Base-by-base conservation (phyloP, 2,888 invertebrate genomes). In the Busseola fusca region DNA sequence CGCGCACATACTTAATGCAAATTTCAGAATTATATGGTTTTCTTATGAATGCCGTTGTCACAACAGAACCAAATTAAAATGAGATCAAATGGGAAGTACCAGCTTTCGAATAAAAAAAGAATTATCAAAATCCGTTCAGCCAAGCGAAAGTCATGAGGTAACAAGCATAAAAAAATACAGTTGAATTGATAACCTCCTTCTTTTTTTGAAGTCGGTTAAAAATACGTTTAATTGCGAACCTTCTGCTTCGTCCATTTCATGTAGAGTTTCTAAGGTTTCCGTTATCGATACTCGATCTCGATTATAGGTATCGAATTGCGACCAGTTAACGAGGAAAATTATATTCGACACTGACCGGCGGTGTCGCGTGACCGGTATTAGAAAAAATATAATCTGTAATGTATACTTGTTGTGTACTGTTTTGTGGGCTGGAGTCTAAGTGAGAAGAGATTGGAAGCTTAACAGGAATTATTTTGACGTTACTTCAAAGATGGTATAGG, bases 291-390 rank as follows among this genome's bases (percentile, higher is more conserved):
- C 88, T 70, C 81, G 81, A 69, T 80, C 84, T 89, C 92, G 90
- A 91, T 92, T 93, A 93, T 93, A 91, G 90, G 91, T 93, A 90
- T 95, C 93, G 90, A 89, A 88, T 94, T 91, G 88, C 92, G 83
- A 83, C 87, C 85, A 87, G 88, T 89, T 92, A 91, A 91, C 92
- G 88, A 93, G 90, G 90, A 94, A 94, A 93, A 93, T 93, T 91
- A 93, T 95, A 95, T 94, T 92, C 87, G 93, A 93, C 91, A 91
- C 93, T 90, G 89, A 87, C 86, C 89, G 80, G 87, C 84, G 91
- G 94, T 94, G 91, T 94, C 91, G 87, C 89, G 90, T 94, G 91
- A 88, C 93, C 75, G 78, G 89, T 88, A 89, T 91, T 84, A 87
- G 84, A 87, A 91, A 90, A 91, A 89, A 85, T 81, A 82, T 87